These are phyloP conservation scores for Ernsta delagoae DNA, from an alignment of 2,888 invertebrate genomes.

Conservation along the genomic window DNA sequence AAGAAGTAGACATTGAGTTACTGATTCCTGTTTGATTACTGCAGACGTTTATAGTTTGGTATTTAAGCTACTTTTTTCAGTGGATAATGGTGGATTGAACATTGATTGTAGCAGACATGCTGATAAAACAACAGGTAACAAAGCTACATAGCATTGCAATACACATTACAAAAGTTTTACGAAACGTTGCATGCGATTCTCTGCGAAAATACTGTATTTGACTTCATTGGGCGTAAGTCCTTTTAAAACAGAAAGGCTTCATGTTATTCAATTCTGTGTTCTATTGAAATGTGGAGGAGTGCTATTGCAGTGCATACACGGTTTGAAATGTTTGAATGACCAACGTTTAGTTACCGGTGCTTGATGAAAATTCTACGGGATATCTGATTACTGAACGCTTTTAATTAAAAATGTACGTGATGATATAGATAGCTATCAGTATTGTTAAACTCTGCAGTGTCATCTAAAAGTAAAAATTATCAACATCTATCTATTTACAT, in stretches of 20 bases:
- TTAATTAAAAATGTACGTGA: not conserved
- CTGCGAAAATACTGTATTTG: constrained; percentile 41
- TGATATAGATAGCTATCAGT: too few relatives aligned
- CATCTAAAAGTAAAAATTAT: too few relatives aligned
- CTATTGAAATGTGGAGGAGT: not conserved
- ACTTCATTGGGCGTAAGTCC: constrained; percentile 22
- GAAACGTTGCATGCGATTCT: constrained; percentile 46
- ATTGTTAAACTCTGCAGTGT: too few relatives aligned
- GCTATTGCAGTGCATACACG: constrained; percentile 38
- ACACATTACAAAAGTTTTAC: constrained; percentile 42
- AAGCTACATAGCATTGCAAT: constrained; percentile 29
- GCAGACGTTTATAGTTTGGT: too few relatives aligned
- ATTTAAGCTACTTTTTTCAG: too few relatives aligned
- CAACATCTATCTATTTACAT: too few relatives aligned
- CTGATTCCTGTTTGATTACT: too few relatives aligned
- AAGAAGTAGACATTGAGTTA: not conserved
- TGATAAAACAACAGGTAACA: constrained; percentile 23
- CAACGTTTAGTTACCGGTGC: constrained; percentile 41
- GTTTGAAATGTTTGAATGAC: constrained; percentile 34
- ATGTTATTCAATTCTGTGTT: not conserved
- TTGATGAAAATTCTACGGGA: constrained; percentile 42
- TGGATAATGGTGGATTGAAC: too few relatives aligned
- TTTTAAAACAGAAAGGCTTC: constrained; percentile 17
- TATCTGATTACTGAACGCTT: not conserved
- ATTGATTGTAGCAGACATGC: too few relatives aligned